Conservation (phyloP, 2,113 vertebrate species). For the Leptosomus discolor region DNA sequence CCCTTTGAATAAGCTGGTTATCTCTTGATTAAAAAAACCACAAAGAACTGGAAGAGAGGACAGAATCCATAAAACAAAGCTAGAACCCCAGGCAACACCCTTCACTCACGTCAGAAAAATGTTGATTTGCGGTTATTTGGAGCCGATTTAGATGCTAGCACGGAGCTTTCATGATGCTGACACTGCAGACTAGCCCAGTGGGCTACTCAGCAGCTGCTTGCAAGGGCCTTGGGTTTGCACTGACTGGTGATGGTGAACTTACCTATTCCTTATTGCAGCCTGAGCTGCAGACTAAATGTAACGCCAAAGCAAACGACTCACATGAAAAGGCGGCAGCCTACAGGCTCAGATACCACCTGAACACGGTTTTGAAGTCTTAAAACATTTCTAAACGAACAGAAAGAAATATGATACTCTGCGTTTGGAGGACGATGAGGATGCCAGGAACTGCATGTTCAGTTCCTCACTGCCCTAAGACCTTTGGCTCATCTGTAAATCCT, state of each 20-base stretch:
- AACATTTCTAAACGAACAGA: background rate
- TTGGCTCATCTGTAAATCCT: background rate
- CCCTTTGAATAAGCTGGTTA: background rate
- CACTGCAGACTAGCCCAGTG: background rate
- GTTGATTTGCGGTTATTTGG: background rate
- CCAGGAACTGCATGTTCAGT: background rate
- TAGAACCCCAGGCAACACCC: background rate
- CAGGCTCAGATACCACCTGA: background rate
- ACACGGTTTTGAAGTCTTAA: background rate
- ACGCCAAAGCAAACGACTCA: background rate
- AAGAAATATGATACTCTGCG: rapidly evolving
- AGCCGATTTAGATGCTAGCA: background rate
- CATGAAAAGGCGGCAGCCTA: background rate
- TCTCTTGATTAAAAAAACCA: background rate
- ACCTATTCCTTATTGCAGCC: background rate
- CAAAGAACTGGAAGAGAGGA: background rate
- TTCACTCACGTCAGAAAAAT: background rate
- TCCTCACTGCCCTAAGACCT: background rate
- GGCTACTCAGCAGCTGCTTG: background rate
- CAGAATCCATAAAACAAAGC: background rate
- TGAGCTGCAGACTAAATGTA: background rate
- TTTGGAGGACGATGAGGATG: background rate
- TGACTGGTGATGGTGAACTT: background rate
- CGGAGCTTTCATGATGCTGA: background rate
- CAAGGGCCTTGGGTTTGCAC: background rate